Percentiles rank a stretch among this genome's conserved stretches.
Evolutionary conservation across 2,888 invertebrate species (phyloP).

Genomic region (Antheraea yamamai): DNA sequence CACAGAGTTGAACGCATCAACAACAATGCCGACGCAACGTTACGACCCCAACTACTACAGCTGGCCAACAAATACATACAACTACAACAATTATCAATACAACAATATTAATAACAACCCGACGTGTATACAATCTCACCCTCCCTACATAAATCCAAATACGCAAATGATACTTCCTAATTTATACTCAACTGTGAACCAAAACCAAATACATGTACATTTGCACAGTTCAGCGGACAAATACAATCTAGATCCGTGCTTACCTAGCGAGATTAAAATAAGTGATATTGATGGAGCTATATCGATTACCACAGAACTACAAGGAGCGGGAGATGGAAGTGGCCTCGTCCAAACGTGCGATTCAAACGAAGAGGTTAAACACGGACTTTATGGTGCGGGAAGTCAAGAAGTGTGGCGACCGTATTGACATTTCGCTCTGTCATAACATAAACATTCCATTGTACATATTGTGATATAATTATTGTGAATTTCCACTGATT

Average conservation of each 20-base stretch:
- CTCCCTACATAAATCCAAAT: constrained; percentile 83
- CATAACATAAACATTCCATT: constrained; percentile 55
- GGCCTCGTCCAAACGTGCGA: constrained; percentile 79
- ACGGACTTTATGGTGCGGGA: constrained; percentile 62
- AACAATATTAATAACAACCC: constrained; percentile 82
- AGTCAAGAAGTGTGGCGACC: constrained; percentile 88
- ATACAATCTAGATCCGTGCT: constrained; percentile 84
- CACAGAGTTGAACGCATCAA: constrained; percentile 70
- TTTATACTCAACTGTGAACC: constrained; percentile 91
- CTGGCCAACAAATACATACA: constrained; percentile 85
- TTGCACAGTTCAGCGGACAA: constrained; percentile 86
- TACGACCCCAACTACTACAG: constrained; percentile 83
- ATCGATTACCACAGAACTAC: constrained; percentile 77
- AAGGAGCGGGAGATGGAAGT: constrained; percentile 71
- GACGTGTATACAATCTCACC: constrained; percentile 78
- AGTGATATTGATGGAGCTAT: constrained; percentile 83
- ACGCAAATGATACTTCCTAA: constrained; percentile 90
- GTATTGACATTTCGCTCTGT: constrained; percentile 79
- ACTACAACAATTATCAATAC: constrained; percentile 87
- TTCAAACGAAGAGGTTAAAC: constrained; percentile 79
- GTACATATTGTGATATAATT: constrained; percentile 79
- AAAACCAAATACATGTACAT: constrained; percentile 93
- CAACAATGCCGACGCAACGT: constrained; percentile 60
- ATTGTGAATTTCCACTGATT: constrained; percentile 32
- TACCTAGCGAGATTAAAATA: constrained; percentile 83